Evolutionary conservation across 2,888 invertebrate genomes (phyloP), one percentile per base, ranked within the genome.

Genomic region (Orchestes rusci): DNA sequence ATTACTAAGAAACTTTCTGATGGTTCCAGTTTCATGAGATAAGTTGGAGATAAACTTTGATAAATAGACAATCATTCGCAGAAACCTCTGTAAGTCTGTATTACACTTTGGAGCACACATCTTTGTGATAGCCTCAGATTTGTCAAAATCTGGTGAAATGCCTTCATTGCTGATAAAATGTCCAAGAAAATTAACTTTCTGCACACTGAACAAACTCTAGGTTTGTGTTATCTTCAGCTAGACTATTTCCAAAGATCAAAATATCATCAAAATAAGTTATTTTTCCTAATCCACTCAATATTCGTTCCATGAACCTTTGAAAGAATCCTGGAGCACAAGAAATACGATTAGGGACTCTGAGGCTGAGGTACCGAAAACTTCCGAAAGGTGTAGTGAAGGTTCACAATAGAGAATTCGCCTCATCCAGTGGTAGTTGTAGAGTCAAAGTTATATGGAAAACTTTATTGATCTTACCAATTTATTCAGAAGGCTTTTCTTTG

Each of bases 21-120:
- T 38, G 7, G 45, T 39, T 15, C 28, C 39, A 17, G 53, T 53
- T 31, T 48, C 23, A 16, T 50, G 27, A 8, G 55, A 51, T n/a
- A 57, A 29, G 41, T 57, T 54, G 8, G 46, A 50, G 16, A 57
- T 49, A 38, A 52, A 53, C 43, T 53, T 56, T n/a, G 44, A 39
- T 12, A 58, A 28, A 39, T 57, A 57, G 2, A 41, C 51, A 3
- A 54, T 30, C 53, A 55, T 55, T 4, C 53, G 53, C 13, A 57
- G 36, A 35, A 58, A 51, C 28, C 55, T 12, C 27, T 43, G 23
- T 18, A 36, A 32, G 8, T 39, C 31, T 36, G 35, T 31, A 29
- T 34, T 31, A n/a, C 17, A 37, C 15, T 33, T 18, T 10, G 43
- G 29, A 16, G 46, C 30, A 35, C 10, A 17, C 18, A 44, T 41